Conservation (phyloP, 2,113 vertebrate genomes). For the Nansenia antarctica region DNA sequence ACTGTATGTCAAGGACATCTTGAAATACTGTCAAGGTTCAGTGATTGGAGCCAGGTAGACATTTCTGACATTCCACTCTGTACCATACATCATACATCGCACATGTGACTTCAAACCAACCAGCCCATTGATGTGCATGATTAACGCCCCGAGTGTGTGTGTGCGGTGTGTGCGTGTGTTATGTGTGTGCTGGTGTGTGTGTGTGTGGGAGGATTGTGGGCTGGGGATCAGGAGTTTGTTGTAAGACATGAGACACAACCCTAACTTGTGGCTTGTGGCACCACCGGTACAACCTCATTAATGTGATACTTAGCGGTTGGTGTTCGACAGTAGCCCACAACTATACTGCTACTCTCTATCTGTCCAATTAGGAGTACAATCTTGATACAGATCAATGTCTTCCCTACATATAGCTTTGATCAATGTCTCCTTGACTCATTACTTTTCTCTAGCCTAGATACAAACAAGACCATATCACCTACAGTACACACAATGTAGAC, state of each 20-base stretch:
- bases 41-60: conserved; percentile 43
- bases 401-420: neutral
- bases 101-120: conserved; percentile 40
- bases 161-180: neutral
- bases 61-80: conserved; percentile 46
- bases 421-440: neutral
- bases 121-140: conserved; percentile 44
- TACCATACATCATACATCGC: conserved; percentile 21
- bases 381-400: neutral
- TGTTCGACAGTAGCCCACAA: conserved; percentile 24
- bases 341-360: neutral
- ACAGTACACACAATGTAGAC: neutral
- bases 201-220: conserved; percentile 1
- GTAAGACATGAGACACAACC: conserved; percentile 5
- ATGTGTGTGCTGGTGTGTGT: neutral
- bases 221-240: conserved; percentile 11
- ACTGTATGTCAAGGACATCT: conserved; percentile 21
- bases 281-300: conserved; percentile 3
- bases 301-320: neutral
- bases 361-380: neutral
- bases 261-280: conserved; percentile 33
- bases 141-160: conserved; percentile 8
- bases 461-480: neutral
- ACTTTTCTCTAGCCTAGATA: neutral
- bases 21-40: conserved; percentile 25